These are phyloP conservation scores for Molorchus minor DNA, from an alignment of 2,888 invertebrate genomes.

Conservation along the genomic window DNA sequence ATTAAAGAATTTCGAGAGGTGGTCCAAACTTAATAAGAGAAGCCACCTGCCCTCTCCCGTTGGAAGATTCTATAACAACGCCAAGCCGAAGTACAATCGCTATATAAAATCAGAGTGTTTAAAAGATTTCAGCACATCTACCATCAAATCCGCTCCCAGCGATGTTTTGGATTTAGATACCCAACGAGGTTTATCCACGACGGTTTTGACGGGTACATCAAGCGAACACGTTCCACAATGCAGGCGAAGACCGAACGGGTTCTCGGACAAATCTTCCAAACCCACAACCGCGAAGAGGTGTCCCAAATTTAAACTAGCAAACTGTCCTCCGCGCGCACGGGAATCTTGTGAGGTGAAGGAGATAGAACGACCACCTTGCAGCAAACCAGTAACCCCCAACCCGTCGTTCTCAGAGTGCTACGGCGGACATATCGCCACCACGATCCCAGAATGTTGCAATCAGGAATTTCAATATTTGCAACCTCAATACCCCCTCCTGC, in stretches of 20 bases:
- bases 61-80: conserved; percentile 32
- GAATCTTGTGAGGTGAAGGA: not conserved
- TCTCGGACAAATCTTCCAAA: not conserved
- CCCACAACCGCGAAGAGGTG: conserved; percentile 13
- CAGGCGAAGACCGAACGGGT: not conserved
- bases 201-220: conserved; percentile 1
- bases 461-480: conserved; percentile 30
- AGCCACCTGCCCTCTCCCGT: conserved; percentile 5
- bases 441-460: conserved; percentile 34
- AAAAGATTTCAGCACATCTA: conserved; percentile 18
- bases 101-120: not conserved
- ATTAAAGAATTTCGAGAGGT: conserved; percentile 37
- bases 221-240: not conserved
- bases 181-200: conserved; percentile 25
- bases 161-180: conserved; percentile 7
- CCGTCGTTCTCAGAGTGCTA: conserved; percentile 37
- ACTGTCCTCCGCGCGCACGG: conserved; percentile 22
- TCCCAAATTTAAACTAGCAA: conserved; percentile 32
- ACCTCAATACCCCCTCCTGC: conserved; percentile 18
- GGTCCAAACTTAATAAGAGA: conserved; percentile 33
- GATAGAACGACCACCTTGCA: not conserved
- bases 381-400: conserved; percentile 29
- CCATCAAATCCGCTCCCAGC: not conserved
- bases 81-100: conserved; percentile 23
- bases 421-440: conserved; percentile 25